phyloP scores from a whole-genome alignment of 2,797 vertebrate genomes.

The Anniella stebbinsi region DNA sequence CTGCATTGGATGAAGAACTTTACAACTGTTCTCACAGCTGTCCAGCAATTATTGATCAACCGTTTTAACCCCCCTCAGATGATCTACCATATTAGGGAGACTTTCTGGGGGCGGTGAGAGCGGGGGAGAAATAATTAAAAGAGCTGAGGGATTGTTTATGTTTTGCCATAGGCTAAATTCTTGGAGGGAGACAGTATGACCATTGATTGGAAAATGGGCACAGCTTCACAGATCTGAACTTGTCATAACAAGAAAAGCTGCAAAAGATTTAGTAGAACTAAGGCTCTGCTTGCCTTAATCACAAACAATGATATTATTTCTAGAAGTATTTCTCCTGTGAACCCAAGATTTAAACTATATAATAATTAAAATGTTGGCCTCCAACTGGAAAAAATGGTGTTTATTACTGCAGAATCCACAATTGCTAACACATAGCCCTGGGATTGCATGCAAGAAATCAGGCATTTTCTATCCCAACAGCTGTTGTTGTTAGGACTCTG shows the following conservation, averaged over 20 bases:
- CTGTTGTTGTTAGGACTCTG: background rate
- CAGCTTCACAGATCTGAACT: background rate
- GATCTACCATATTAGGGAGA: background rate
- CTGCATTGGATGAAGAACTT: background rate
- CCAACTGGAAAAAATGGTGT: background rate
- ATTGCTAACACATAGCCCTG: background rate
- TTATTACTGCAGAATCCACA: background rate
- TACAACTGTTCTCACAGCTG: background rate
- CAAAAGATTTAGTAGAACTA: background rate
- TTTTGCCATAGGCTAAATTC: background rate
- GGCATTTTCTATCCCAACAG: background rate
- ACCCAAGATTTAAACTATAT: background rate
- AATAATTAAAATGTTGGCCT: slow-evolving; percentile 11
- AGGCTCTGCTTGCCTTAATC: background rate
- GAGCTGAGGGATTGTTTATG: background rate
- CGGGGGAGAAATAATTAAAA: background rate
- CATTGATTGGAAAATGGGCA: background rate
- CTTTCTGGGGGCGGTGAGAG: background rate
- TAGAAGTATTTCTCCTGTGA: background rate
- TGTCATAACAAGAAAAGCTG: background rate
- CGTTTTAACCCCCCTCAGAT: background rate
- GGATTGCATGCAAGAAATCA: background rate
- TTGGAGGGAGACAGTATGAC: background rate
- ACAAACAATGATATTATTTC: background rate
- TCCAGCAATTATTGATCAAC: background rate